Evolutionary conservation across 2,888 invertebrate genomes (phyloP), one percentile per base, ranked within the genome.

Genomic region (Philhelius pedissequus): DNA sequence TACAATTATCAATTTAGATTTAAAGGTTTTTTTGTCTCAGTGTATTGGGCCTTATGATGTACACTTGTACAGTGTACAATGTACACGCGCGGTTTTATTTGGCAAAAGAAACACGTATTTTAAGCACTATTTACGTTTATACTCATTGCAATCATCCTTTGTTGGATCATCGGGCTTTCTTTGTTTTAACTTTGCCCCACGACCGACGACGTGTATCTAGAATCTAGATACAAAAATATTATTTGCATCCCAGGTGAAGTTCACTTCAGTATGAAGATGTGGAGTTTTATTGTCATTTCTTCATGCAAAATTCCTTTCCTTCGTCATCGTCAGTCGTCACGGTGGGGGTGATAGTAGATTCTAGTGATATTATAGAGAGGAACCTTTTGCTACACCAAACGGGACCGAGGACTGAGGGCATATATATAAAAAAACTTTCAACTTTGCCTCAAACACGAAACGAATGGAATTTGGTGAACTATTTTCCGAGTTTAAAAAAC

Each of bases 381-480:
- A 56, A 68, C 66, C 69, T 74, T 73, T 66, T 54, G 52, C 66
- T 66, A 66, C 71, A 58, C 18, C n/a, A n/a, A n/a, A n/a, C n/a
- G n/a, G n/a, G n/a, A n/a, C n/a, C 52, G 58, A 8, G 45, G 22
- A 74, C 62, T 40, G 45, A 9, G 52, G 54, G 50, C 71, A 71
- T 71, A 70, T 64, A n/a, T n/a, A n/a, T n/a, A n/a, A 58, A 66
- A 79, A 52, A 84, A 84, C 70, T 84, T 84, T 80, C 75, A 75
- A 76, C 75, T 80, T 84, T 80, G 75, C 80, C 71, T 76, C 75
- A 84, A 70, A 84, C 84, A 84, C 71, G 83, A 84, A 84, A 66
- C 52, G 69, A 84, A 76, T 80, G 75, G 76, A 84, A 84, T 80
- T 75, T 43, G 71, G 66, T 76, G 68, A 84, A 84, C 84, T 84